A percentile compares a stretch with the other conserved stretches of the same genome.
These are phyloP conservation scores for Platysternon megacephalum DNA, from an alignment of 2,113 vertebrate species.

Conservation along the genomic window DNA sequence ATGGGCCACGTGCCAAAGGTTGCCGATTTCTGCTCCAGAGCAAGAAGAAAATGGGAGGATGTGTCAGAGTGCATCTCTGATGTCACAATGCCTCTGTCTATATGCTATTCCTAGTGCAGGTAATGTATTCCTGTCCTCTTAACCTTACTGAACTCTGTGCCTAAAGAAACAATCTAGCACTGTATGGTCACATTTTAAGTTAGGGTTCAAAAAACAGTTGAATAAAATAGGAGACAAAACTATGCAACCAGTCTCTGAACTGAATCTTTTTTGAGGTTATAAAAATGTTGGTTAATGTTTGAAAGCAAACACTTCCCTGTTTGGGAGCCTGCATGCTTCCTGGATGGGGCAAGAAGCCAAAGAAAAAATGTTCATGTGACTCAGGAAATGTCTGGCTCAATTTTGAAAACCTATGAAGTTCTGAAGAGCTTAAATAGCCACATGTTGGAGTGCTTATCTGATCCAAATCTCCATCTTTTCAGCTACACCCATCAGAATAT, in stretches of 20 bases:
- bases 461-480: background rate
- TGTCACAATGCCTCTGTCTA: background rate
- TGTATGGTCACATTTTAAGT: background rate
- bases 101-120: background rate
- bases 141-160: background rate
- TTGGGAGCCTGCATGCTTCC: background rate
- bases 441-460: background rate
- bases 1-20: no score
- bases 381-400: background rate
- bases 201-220: background rate
- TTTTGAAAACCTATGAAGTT: background rate
- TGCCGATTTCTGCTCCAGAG: background rate
- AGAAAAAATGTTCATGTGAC: background rate
- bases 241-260: background rate
- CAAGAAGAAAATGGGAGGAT: background rate
- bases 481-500: background rate
- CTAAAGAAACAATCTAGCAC: background rate
- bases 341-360: background rate
- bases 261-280: background rate
- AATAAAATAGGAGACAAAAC: background rate
- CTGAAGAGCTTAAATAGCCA: background rate
- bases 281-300: background rate
- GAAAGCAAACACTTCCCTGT: background rate
- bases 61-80: background rate
- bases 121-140: background rate